Conservation (phyloP, 2,888 invertebrate genomes). For the Tupiocoris notatus region DNA sequence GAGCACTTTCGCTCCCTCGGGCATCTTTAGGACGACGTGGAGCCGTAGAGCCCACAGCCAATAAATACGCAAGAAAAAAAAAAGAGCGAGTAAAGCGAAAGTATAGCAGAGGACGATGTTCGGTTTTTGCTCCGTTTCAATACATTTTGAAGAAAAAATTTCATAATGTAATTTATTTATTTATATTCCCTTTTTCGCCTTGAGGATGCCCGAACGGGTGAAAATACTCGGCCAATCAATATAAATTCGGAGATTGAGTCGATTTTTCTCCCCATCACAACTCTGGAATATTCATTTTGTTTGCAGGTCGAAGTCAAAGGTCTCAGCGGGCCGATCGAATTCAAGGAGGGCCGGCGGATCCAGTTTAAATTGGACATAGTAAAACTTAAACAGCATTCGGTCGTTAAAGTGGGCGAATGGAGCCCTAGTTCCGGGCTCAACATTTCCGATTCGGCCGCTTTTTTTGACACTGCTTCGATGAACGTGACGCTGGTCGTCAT, state of each 20-base stretch:
- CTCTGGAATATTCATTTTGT: background rate
- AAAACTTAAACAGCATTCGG: slow-evolving; percentile 69
- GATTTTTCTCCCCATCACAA: too few species aligned
- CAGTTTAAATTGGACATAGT: slow-evolving; percentile 73
- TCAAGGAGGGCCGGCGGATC: slow-evolving; percentile 72
- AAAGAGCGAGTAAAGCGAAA: too few species aligned
- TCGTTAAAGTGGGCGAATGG: slow-evolving; percentile 77
- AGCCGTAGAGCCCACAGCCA: too few species aligned
- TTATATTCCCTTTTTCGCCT: background rate
- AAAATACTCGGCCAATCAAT: too few species aligned
- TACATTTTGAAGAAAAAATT: too few species aligned
- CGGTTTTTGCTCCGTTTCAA: too few species aligned
- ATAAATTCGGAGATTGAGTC: background rate
- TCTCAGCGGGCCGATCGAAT: slow-evolving; percentile 75
- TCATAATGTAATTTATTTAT: too few species aligned
- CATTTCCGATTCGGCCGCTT: slow-evolving; percentile 68
- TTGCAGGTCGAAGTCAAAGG: slow-evolving; percentile 74
- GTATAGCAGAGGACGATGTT: too few species aligned
- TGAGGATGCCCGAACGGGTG: too few species aligned
- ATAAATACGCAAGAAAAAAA: too few species aligned
- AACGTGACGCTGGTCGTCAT: slow-evolving; percentile 75
- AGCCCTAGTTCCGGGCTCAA: slow-evolving; percentile 66
- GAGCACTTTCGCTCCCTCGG: too few species aligned
- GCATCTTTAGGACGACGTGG: too few species aligned
- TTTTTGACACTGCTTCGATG: slow-evolving; percentile 69